Conservation (phyloP, 2,113 vertebrate genomes). For the Poeciliopsis retropinna region DNA sequence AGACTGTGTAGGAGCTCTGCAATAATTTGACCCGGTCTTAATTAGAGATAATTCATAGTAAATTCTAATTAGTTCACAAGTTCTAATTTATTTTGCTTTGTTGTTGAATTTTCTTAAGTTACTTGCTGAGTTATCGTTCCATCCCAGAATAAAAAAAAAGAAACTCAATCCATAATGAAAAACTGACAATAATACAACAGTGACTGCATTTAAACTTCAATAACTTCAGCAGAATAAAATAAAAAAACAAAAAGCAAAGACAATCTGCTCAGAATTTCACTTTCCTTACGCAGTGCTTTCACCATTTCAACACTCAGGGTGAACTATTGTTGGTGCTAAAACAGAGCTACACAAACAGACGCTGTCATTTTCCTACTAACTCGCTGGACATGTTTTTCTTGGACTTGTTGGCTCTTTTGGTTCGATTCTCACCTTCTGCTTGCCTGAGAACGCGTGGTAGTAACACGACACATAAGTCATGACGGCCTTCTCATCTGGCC, state of each 20-base stretch:
- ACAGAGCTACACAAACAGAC: neutral
- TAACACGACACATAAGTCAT: slow-evolving; percentile 99
- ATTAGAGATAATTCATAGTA: too few species aligned
- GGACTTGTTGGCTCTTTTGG: neutral
- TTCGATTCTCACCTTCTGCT: slow-evolving; percentile 94
- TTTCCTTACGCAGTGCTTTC: too few species aligned
- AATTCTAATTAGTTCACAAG: too few species aligned
- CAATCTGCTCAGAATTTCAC: too few species aligned
- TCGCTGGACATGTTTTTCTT: neutral
- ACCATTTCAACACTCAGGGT: too few species aligned
- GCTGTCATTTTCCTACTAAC: neutral
- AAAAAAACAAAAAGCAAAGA: neutral
- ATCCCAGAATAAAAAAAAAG: neutral
- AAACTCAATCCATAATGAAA: neutral
- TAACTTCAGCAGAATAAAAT: neutral
- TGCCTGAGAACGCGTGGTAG: slow-evolving; percentile 99
- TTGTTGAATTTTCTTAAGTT: neutral
- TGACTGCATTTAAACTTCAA: neutral
- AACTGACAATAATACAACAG: neutral
- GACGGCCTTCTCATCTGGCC: slow-evolving; percentile 98
- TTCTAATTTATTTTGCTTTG: too few species aligned
- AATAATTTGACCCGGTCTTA: too few species aligned
- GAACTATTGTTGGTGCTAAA: neutral
- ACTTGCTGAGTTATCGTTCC: neutral
- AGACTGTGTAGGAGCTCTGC: too few species aligned